Evolutionary conservation across 2,797 vertebrate genomes (phyloP).

Genomic region (Falco rusticolus): DNA sequence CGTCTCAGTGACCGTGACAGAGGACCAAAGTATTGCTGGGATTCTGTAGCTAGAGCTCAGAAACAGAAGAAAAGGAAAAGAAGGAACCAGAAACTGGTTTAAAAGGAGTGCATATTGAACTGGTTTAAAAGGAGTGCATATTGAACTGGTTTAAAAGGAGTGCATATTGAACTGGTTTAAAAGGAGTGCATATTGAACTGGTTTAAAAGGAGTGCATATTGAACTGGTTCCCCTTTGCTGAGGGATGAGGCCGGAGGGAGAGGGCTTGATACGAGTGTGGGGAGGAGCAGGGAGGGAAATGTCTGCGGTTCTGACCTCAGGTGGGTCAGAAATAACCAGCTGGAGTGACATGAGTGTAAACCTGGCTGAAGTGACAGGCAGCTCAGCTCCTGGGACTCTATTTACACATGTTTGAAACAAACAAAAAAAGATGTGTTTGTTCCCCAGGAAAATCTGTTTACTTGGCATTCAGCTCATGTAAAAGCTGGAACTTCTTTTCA

Average conservation of each 20-base stretch:
- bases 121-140: too few species aligned
- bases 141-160: background rate
- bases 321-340: background rate
- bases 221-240: background rate
- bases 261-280: background rate
- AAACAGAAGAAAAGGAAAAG: background rate
- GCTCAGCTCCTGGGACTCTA: conserved; percentile 33
- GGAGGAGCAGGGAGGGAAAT: background rate
- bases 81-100: background rate
- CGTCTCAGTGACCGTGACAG: background rate
- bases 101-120: too few species aligned
- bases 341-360: conserved; percentile 21
- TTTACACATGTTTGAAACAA: conserved; percentile 63
- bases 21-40: background rate
- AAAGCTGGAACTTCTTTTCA: conserved; percentile 11
- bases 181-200: too few species aligned
- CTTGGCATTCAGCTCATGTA: conserved; percentile 41
- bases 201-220: rapidly evolving
- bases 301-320: background rate
- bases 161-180: too few species aligned
- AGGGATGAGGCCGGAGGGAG: background rate
- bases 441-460: conserved; percentile 43
- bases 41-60: background rate
- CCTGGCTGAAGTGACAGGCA: conserved; percentile 37
- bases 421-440: conserved; percentile 54